phyloP scores from a whole-genome alignment of 2,888 invertebrate genomes.

The Altica lythri region DNA sequence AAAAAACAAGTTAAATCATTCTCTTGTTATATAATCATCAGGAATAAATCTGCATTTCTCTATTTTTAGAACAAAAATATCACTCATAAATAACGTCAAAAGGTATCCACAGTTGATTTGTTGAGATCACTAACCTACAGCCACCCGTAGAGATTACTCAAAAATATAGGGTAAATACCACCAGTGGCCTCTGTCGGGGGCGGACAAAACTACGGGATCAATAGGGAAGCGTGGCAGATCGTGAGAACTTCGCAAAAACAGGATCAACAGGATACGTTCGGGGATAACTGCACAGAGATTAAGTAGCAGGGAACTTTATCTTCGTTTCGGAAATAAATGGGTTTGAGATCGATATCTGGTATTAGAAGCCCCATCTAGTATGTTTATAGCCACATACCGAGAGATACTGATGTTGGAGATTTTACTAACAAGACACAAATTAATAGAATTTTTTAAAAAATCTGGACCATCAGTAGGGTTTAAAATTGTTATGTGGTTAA shows the following conservation, averaged over 20 bases:
- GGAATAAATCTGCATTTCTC: too few relatives aligned
- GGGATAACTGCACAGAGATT: constrained; percentile 29
- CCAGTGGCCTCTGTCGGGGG: constrained; percentile 34
- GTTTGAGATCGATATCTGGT: constrained; percentile 17
- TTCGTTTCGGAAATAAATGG: not conserved
- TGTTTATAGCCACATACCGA: not conserved
- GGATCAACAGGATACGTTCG: constrained; percentile 25
- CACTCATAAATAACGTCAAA: not conserved
- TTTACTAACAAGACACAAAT: too few relatives aligned
- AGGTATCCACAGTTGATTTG: not conserved
- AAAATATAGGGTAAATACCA: constrained; percentile 1
- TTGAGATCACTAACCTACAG: not conserved
- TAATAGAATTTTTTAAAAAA: too few relatives aligned
- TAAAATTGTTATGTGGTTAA: too few relatives aligned
- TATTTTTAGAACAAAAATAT: too few relatives aligned
- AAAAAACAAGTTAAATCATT: too few relatives aligned
- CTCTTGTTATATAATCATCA: too few relatives aligned
- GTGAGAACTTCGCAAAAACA: constrained; percentile 26
- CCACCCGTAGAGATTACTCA: constrained; percentile 1
- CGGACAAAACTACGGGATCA: constrained; percentile 15
- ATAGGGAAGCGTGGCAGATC: constrained; percentile 30
- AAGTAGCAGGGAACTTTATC: constrained; percentile 22
- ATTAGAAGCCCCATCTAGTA: constrained; percentile 13
- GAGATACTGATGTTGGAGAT: too few relatives aligned
- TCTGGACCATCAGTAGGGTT: too few relatives aligned